Percentiles rank a stretch among this genome's conserved stretches.
These are phyloP conservation scores for Ambastaia sidthimunki DNA, from an alignment of 2,797 vertebrate genomes.

Conservation along the genomic window DNA sequence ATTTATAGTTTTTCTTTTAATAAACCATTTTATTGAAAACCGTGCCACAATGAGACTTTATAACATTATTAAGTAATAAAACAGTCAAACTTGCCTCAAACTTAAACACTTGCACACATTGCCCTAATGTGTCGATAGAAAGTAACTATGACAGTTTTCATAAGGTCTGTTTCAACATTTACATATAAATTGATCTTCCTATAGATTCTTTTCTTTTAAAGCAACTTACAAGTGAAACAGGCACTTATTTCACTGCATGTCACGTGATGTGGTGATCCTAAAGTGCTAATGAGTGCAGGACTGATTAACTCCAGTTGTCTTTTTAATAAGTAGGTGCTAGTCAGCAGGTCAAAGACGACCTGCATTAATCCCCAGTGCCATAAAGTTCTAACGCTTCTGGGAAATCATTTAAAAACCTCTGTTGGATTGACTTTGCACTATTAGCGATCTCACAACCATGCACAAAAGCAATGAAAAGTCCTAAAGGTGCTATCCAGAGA, in stretches of 20 bases:
- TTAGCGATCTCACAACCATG: constrained; percentile 29
- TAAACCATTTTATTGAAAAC: background rate
- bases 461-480: constrained; percentile 13
- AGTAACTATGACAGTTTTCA: background rate
- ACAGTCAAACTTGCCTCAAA: too few relatives aligned
- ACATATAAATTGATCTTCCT: background rate
- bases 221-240: background rate
- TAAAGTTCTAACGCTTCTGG: constrained; percentile 33
- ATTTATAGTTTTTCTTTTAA: background rate
- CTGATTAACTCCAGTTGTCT: constrained; percentile 30
- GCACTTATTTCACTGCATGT: background rate
- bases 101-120: too few relatives aligned
- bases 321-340: constrained; percentile 37
- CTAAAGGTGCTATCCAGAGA: constrained; percentile 24
- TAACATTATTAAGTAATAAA: background rate
- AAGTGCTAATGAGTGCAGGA: constrained; percentile 12
- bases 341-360: constrained; percentile 45
- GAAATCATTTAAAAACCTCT: constrained; percentile 49
- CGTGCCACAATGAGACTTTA: background rate
- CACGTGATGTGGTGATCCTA: background rate
- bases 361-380: constrained; percentile 30
- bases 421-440: constrained; percentile 44
- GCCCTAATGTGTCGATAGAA: background rate
- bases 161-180: background rate
- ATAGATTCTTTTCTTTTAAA: background rate